Evolutionary conservation across 2,113 vertebrate species (phyloP), one percentile per base, ranked within the genome.

Genomic region (Ictidomys tridecemlineatus): DNA sequence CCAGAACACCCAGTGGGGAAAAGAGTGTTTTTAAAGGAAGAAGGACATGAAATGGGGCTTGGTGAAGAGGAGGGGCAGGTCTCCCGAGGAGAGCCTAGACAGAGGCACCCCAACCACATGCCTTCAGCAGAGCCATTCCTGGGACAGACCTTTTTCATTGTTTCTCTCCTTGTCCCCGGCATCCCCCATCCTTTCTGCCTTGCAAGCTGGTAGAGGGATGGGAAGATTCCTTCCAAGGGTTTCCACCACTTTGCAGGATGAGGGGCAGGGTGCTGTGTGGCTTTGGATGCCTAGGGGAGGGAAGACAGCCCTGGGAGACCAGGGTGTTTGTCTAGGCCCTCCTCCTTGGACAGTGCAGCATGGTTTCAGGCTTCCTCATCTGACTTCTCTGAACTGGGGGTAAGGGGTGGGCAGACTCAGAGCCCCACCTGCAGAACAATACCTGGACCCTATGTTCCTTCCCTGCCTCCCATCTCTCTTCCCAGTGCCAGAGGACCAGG

Each of bases 131-230:
- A 28, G 24, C 8, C 30, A 7, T 0, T 28, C 22, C 12, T 11
- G 34, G 48, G 39, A 83, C 42, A 39, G 74, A 48, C 26, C 32
- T 48, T 53, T 58, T 77, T 37, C 8, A 16, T 86, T 20, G 34
- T 69, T 8, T 42, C 7, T 24, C 5, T 28, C 11, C 30, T 8
- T 24, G 1, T 6, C 20, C 53, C 2, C 8, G 12, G 8, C 2
- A 24, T 9, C 8, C 32, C 58, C 48, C 58, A 26, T 45, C 17
- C 83, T 63, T 77, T 65, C 58, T 56, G n/a, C 78, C 37, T 37
- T 69, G 39, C 32, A 48, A 42, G 30, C 39, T 69, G 34, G 22
- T 92, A 63, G 48, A 37, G n/a, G 88, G n/a, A 53, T 1, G 24
- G 32, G 18, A 56, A 80, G 58, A 45, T 32, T 56, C 28, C 34